Evolutionary conservation across 2,888 invertebrate genomes (phyloP), one percentile per base, ranked within the genome.

Genomic region (Cinara cedri): DNA sequence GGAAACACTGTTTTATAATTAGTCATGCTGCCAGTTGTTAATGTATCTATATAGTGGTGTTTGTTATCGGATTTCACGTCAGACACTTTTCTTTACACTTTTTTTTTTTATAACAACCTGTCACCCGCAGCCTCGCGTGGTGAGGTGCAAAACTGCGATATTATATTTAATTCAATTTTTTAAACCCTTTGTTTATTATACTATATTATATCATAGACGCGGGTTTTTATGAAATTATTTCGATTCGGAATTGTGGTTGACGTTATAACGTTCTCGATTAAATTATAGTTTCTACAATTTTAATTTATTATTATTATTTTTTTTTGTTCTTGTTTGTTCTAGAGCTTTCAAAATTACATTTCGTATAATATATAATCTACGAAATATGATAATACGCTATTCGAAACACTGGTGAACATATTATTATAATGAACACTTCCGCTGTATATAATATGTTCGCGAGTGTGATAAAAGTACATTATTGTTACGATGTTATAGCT

Each of bases 301-400:
- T 8, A 14, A 51, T 51, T 3, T 51, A n/a, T n/a, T n/a, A 6
- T 14, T 51, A n/a, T 3, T 3, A 51, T 8, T 11, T 6, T 54
- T 70, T 70, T 54, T 54, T 3, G 19, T 3, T 70, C 8, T 3
- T 54, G 51, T 14, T 19, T 3, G 10, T 26, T 14, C 6, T 19
- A 68, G 24, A 44, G 57, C 60, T 72, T 72, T 72, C 19, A 49
- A 72, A 72, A 72, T 72, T 49, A 49, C 26, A 49, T 72, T 49
- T 49, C 72, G n/a, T n/a, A n/a, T n/a, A n/a, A n/a, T n/a, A n/a
- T n/a, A 49, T 26, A 19, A 13, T 42, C 16, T 21, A 11, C 14
- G 16, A 4, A 44, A 63, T 13, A 13, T n/a, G 19, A 4, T 46
- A 2, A 34, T 34, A 34, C 2, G 24, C 49, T 49, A 3, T 34